phyloP scores from a whole-genome alignment of 2,797 vertebrate genomes.

The Lophius americanus region DNA sequence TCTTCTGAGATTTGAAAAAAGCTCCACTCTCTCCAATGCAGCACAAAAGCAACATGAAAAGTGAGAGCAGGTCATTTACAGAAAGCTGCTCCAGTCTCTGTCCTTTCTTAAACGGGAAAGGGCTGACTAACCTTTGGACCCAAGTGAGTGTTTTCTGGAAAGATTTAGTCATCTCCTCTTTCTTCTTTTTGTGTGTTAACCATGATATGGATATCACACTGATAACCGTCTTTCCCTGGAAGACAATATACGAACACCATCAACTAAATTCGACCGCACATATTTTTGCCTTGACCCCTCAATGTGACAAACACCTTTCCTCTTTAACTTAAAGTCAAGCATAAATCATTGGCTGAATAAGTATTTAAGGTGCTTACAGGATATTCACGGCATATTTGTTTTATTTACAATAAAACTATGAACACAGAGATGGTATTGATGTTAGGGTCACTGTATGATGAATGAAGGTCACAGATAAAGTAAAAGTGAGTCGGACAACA shows the following conservation, averaged over 20 bases:
- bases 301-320: neutral
- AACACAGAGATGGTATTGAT: neutral
- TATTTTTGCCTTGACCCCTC: conserved; percentile 6
- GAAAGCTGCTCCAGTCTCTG: conserved; percentile 44
- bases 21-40: conserved; percentile 57
- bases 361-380: neutral
- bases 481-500: conserved; percentile 62
- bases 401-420: neutral
- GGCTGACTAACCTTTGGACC: conserved; percentile 66
- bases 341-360: no score
- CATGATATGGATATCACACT: conserved; percentile 48
- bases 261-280: neutral
- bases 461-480: conserved; percentile 29
- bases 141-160: conserved; percentile 63
- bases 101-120: conserved; percentile 67
- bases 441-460: neutral
- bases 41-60: conserved; percentile 60
- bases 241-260: conserved; percentile 11
- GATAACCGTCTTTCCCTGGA: conserved; percentile 40
- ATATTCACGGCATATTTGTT: neutral
- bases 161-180: conserved; percentile 68
- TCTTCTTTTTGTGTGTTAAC: conserved; percentile 56
- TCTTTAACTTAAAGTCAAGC: no score
- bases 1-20: conserved; percentile 82
- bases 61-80: conserved; percentile 63